Percentiles rank a stretch among this genome's conserved stretches.
Conservation (phyloP, 2,797 vertebrate species). For the Sebastes hopkinsi region DNA sequence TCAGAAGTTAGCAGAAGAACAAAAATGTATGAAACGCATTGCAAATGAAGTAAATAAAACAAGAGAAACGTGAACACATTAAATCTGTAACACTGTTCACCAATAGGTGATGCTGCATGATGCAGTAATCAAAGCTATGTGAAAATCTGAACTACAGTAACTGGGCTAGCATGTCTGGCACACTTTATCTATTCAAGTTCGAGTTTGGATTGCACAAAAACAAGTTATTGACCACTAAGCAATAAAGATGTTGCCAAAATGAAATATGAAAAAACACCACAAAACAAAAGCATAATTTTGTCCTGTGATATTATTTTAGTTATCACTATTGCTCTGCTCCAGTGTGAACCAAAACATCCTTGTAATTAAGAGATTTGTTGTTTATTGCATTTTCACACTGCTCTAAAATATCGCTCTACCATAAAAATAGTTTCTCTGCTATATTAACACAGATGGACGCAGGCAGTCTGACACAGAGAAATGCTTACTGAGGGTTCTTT, state of each 20-base stretch:
- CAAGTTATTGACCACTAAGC: not conserved
- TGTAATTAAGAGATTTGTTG: conserved; percentile 8
- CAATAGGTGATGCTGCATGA: not conserved
- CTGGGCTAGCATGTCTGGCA: not conserved
- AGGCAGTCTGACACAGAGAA: conserved; percentile 51
- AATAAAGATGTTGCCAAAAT: not conserved
- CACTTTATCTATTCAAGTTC: not conserved
- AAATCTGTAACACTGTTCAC: not conserved
- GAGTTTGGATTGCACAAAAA: not conserved
- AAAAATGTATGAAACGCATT: not conserved
- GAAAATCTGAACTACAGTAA: not conserved
- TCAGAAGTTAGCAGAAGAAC: not conserved
- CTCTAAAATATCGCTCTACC: conserved; percentile 4
- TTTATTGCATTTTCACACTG: conserved; percentile 10
- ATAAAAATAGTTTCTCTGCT: conserved; percentile 40
- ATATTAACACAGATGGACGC: conserved; percentile 54
- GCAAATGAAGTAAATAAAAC: not conserved
- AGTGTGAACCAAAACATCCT: not conserved
- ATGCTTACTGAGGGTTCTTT: conserved; percentile 61
- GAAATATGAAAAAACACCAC: not conserved
- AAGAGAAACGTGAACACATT: not conserved
- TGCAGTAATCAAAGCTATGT: not conserved
- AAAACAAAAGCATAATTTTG: not conserved
- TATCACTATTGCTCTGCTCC: not conserved
- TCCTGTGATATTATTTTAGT: not conserved